phyloP scores from a whole-genome alignment of 2,797 vertebrate genomes.

The Melanotaenia boesemani region DNA sequence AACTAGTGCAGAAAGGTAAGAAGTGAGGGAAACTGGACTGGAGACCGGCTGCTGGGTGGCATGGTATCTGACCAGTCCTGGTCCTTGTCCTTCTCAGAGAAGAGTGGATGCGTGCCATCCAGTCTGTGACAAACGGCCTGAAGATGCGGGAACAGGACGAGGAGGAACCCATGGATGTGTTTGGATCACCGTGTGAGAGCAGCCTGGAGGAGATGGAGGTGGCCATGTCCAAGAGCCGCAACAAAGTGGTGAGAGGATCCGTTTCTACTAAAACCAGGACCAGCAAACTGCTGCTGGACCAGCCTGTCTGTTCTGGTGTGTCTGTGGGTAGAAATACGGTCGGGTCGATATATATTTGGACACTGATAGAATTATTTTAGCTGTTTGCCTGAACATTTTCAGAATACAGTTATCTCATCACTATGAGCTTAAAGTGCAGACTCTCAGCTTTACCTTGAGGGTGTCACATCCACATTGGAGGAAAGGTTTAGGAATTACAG shows the following conservation, averaged over 20 bases:
- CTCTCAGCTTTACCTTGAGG: too few relatives aligned
- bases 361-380: too few relatives aligned
- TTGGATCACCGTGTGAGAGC: constrained; percentile 81
- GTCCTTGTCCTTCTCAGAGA: constrained; percentile 76
- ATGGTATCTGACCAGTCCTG: background rate
- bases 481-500: too few relatives aligned
- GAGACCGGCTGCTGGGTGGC: background rate
- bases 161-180: constrained; percentile 84
- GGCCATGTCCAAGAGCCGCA: constrained; percentile 81
- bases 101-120: constrained; percentile 91
- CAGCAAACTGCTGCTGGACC: too few relatives aligned
- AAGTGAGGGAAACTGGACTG: background rate
- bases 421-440: too few relatives aligned
- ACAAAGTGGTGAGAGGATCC: constrained; percentile 85
- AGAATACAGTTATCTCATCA: too few relatives aligned
- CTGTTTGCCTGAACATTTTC: too few relatives aligned
- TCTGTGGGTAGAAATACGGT: too few relatives aligned
- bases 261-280: background rate
- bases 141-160: constrained; percentile 83
- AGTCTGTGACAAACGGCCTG: constrained; percentile 89
- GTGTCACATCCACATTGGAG: too few relatives aligned
- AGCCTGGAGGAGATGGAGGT: constrained; percentile 89
- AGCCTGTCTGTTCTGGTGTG: background rate
- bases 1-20: constrained; percentile 86
- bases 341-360: too few relatives aligned